phyloP scores from a whole-genome alignment of 2,888 invertebrate species.

The Eurytoma adleriae region DNA sequence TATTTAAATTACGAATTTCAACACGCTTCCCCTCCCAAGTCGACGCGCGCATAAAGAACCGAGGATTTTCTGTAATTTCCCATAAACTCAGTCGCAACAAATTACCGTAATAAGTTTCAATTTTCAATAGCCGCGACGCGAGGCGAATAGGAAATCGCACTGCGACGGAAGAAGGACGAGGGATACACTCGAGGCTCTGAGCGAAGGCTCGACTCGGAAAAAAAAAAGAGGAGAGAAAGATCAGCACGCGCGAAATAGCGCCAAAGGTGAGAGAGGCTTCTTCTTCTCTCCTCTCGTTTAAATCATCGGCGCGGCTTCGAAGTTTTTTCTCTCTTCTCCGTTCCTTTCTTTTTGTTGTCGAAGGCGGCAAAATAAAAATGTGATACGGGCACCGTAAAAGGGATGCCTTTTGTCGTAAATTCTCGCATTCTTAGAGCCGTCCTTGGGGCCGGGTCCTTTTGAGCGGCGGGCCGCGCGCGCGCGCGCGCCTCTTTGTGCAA shows the following conservation, averaged over 20 bases:
- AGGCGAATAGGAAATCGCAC: too few species aligned
- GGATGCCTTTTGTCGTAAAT: conserved; percentile 58
- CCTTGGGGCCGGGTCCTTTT: conserved; percentile 41
- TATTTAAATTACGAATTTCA: too few species aligned
- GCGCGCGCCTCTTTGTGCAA: conserved; percentile 41
- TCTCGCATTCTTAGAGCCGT: conserved; percentile 56
- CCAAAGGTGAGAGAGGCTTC: not conserved
- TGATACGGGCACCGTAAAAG: conserved; percentile 50
- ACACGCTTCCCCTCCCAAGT: too few species aligned
- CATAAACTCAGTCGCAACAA: too few species aligned
- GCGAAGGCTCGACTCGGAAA: not conserved
- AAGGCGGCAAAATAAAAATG: conserved; percentile 57
- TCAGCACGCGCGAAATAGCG: conserved; percentile 12
- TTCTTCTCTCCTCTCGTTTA: conserved; percentile 43
- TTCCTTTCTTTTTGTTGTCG: not conserved
- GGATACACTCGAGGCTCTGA: not conserved
- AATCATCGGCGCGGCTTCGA: conserved; percentile 56
- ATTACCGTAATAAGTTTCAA: too few species aligned
- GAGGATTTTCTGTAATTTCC: too few species aligned
- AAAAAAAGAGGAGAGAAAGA: not conserved
- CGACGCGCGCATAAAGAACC: too few species aligned
- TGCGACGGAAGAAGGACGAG: not conserved
- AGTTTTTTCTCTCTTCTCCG: conserved; percentile 18
- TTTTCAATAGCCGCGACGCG: not conserved
- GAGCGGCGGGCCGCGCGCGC: not conserved